Conservation (phyloP, 2,113 vertebrate species). For the Daubentonia madagascariensis region DNA sequence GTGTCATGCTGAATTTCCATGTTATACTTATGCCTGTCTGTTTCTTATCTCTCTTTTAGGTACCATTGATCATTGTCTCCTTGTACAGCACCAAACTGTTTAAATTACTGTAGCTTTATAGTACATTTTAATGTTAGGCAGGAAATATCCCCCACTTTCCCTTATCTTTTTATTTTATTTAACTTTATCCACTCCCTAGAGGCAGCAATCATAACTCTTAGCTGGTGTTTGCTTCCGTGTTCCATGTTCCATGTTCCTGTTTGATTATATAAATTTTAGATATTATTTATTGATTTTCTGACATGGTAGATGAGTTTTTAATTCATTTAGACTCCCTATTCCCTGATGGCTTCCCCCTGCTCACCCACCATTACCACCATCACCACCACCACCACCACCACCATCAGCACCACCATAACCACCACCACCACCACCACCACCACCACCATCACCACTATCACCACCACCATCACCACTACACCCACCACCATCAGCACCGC, state of each 20-base stretch:
- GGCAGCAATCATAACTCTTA: neutral
- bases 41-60: neutral
- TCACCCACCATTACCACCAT: no score
- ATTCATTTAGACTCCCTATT: neutral
- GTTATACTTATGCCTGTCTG: neutral
- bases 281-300: neutral
- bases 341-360: accelerated
- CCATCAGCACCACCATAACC: no score
- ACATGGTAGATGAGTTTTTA: neutral
- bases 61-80: neutral
- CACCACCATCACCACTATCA: no score
- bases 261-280: neutral
- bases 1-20: neutral
- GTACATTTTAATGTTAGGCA: neutral
- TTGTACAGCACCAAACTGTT: neutral
- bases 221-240: neutral
- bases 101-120: neutral
- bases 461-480: no score
- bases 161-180: neutral
- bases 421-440: no score
- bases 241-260: no score
- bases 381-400: no score
- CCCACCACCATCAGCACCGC: no score
- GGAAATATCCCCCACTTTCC: neutral
- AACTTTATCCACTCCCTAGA: neutral